Percentiles rank a stretch among this genome's conserved stretches.
These are phyloP conservation scores for Hycleus phaleratus DNA, from an alignment of 1,140 invertebrate genomes.

Conservation along the genomic window DNA sequence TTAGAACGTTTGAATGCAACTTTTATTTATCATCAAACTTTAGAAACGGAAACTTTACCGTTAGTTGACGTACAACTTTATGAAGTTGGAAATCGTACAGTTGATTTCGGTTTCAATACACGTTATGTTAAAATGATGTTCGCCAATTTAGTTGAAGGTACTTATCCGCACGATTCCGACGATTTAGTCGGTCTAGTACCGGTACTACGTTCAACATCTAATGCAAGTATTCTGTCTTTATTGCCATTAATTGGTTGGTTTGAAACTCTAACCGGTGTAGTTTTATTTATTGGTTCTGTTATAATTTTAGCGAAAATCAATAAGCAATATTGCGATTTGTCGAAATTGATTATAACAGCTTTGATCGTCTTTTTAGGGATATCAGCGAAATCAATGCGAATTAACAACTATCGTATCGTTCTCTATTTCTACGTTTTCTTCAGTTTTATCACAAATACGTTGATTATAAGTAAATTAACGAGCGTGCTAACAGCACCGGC, in stretches of 20 bases:
- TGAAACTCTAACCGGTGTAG: neutral
- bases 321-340: neutral
- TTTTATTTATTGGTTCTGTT: slow-evolving; percentile 1
- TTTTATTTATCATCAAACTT: neutral
- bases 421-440: slow-evolving; percentile 1
- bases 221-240: neutral
- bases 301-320: neutral
- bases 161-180: slow-evolving; percentile 7
- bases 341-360: neutral
- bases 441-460: slow-evolving; percentile 1
- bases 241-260: neutral
- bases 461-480: neutral
- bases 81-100: slow-evolving; percentile 1
- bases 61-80: neutral
- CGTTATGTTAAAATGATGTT: slow-evolving; percentile 4
- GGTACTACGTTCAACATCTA: neutral
- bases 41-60: neutral
- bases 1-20: neutral
- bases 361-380: neutral
- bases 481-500: slow-evolving; percentile 3
- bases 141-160: slow-evolving; percentile 3
- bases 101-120: slow-evolving; percentile 1
- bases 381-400: neutral
- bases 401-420: neutral
- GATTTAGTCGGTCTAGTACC: slow-evolving; percentile 1